Base-by-base conservation (phyloP, 2,113 vertebrate species). In the Stictonetta naevosa region DNA sequence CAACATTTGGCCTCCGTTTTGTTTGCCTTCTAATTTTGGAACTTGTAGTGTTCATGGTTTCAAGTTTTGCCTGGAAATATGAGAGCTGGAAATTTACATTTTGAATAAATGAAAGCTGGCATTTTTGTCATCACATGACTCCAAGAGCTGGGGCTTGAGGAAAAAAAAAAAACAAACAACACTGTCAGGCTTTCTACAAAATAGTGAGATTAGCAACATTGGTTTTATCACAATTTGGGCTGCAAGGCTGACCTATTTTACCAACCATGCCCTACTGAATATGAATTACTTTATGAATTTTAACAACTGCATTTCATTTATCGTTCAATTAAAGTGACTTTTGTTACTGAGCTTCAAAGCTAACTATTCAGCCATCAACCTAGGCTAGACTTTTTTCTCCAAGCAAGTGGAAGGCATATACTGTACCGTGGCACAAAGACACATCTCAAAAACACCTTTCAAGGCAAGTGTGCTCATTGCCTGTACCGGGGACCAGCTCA, bases 21-120 rank as follows among this genome's bases (percentile, higher is more conserved):
- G 95, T 96, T 97, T 96, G 93, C 95, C 92, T 96, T 96, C 95
- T 97, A 97, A 95, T 96, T 97, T 95, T 96, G 95, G 96, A 95
- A 91, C 71, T 84, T 79, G 71, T 88, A 92, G 77, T 79, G 93
- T 42, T 95, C 71, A 12, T 80, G 94, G 71, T 95, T 96, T 96
- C 94, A 96, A 90, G 95, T 95, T 97, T 93, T 96, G 91, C 92
- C 93, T 95, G 75, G 82, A 96, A 97, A 94, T 95, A 73, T 15
- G 13, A 96, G 85, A 95, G 85, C 58, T 97, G 72, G 78, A 95
- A 96, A 94, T 97, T 97, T 97, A 97, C 92, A 83, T 95, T 94
- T 93, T 93, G 87, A 94, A 95, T 92, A 96, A 95, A 96, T 80
- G 75, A 95, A 96, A 91, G 87, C 94, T 95, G 92, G 94, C 91